These are phyloP conservation scores for Vespertilio murinus DNA, from an alignment of 2,797 vertebrate genomes.

Conservation along the genomic window DNA sequence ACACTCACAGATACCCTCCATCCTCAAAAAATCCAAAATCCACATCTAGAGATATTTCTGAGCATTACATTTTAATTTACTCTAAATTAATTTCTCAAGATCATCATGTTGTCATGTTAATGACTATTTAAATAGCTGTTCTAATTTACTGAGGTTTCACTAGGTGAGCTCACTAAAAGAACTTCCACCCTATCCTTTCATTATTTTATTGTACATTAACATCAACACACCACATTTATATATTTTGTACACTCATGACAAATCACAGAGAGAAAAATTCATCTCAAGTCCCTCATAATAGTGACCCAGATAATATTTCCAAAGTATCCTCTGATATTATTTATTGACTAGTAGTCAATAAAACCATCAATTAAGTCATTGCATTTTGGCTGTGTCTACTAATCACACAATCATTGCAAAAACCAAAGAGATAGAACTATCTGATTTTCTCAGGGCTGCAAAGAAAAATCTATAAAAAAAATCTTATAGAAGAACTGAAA, in stretches of 20 bases:
- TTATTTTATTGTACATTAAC: neutral
- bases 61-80: slow-evolving; percentile 35
- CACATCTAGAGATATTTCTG: neutral
- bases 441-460: neutral
- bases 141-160: slow-evolving; percentile 3
- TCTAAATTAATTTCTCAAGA: slow-evolving; percentile 51
- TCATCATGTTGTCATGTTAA: slow-evolving; percentile 22
- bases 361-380: slow-evolving; percentile 19
- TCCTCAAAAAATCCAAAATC: neutral
- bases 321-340: slow-evolving; percentile 31
- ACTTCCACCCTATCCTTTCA: neutral
- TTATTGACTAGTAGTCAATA: slow-evolving; percentile 10
- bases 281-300: neutral
- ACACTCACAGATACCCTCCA: neutral
- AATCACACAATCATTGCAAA: neutral
- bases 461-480: neutral
- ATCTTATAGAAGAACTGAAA: neutral
- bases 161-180: neutral
- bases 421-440: neutral
- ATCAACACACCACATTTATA: neutral
- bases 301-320: neutral
- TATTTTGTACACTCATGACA: neutral
- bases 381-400: neutral
- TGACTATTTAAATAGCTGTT: neutral
- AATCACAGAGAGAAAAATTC: neutral